Conservation (phyloP, 2,888 invertebrate genomes). For the Junonia oenone region DNA sequence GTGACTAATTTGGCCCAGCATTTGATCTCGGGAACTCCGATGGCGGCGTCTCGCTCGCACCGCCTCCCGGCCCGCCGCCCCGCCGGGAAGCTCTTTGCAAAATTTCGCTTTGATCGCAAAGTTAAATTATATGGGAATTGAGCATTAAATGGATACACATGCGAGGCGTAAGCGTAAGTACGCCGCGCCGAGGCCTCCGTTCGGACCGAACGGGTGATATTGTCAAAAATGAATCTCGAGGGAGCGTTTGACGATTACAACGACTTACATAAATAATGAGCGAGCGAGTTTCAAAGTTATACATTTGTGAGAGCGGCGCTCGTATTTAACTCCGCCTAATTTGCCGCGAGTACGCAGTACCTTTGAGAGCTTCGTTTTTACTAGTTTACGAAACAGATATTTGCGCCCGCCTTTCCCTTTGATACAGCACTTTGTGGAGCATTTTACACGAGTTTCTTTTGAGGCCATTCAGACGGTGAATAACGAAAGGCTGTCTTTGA, state of each 20-base stretch:
- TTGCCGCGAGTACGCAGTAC: slow-evolving; percentile 76
- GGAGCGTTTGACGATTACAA: slow-evolving; percentile 65
- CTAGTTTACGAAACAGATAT: slow-evolving; percentile 80
- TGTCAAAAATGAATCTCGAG: slow-evolving; percentile 53
- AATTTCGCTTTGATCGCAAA: slow-evolving; percentile 80
- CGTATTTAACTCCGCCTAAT: slow-evolving; percentile 79
- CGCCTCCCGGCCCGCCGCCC: slow-evolving; percentile 57
- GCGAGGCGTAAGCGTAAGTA: slow-evolving; percentile 45
- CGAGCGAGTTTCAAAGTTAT: slow-evolving; percentile 70
- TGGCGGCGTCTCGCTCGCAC: slow-evolving; percentile 68
- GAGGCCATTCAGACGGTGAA: slow-evolving; percentile 80
- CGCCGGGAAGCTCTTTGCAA: slow-evolving; percentile 77
- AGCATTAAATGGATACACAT: slow-evolving; percentile 79
- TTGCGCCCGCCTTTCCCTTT: slow-evolving; percentile 78
- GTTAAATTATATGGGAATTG: slow-evolving; percentile 81
- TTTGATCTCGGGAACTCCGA: slow-evolving; percentile 76
- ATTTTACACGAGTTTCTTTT: slow-evolving; percentile 80
- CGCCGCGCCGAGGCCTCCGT: slow-evolving; percentile 29
- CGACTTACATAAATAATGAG: slow-evolving; percentile 75
- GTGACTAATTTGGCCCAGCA: slow-evolving; percentile 81
- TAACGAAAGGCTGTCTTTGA: slow-evolving; percentile 81
- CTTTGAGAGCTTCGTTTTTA: slow-evolving; percentile 78
- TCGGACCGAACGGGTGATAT: slow-evolving; percentile 46
- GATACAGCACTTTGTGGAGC: slow-evolving; percentile 79
- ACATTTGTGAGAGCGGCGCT: slow-evolving; percentile 69